Conservation (phyloP, 2,888 invertebrate genomes). For the Erynnis tages region DNA sequence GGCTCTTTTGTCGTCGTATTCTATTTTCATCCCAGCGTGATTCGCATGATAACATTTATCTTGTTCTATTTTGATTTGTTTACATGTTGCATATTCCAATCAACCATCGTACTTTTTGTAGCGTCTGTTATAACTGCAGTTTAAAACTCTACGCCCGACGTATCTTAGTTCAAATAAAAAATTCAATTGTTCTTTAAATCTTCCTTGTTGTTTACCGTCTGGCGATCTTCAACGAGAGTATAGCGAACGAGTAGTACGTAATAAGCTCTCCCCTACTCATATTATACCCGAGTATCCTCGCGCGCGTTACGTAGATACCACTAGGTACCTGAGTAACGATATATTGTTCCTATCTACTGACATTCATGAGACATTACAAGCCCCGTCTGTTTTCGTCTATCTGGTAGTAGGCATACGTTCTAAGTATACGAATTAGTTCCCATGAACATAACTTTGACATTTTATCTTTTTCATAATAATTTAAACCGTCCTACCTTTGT, state of each 20-base stretch:
- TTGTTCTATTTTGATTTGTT: conserved; percentile 9
- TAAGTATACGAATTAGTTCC: no score
- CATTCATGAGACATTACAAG: background rate
- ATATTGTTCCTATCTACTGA: no score
- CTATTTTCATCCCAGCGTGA: conserved; percentile 3
- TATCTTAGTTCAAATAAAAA: conserved; percentile 1
- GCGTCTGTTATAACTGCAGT: background rate
- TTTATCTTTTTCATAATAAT: no score
- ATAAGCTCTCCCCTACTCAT: conserved; percentile 18
- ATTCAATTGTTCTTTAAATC: conserved; percentile 12
- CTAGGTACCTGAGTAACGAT: no score
- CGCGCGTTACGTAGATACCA: background rate
- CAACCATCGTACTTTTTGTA: background rate
- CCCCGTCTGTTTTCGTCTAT: background rate
- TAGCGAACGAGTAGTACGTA: conserved; percentile 19
- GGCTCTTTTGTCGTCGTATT: conserved; percentile 1
- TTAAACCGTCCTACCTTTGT: no score
- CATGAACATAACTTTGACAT: no score
- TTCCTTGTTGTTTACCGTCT: conserved; percentile 21
- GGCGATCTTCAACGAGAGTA: conserved; percentile 14
- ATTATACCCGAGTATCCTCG: background rate
- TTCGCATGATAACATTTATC: conserved; percentile 1
- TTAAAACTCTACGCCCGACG: background rate
- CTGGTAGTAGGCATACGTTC: background rate
- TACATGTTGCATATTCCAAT: background rate